Base-by-base conservation (phyloP, 2,113 vertebrate species). In the Ailuropoda melanoleuca region DNA sequence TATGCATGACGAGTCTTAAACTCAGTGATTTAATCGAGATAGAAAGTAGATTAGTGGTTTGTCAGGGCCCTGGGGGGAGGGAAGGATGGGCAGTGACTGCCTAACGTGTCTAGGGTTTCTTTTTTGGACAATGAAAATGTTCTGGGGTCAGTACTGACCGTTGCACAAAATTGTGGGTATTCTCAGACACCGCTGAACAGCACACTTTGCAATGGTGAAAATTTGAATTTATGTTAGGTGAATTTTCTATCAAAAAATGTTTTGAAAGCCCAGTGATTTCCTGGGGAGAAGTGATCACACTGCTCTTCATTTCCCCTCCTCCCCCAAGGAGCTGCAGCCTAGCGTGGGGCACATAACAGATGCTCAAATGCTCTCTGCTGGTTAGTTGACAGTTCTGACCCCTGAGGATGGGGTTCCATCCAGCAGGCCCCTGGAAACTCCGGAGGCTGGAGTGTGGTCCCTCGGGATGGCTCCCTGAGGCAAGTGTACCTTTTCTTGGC, bases 401-500 rank as follows among this genome's bases (percentile, higher is more conserved):
- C 48, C 53, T 1, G 5, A 72, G 74, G 80, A 93, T 39, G 34
- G 29, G 50, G 6, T 81, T 62, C 64, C 21, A 15, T n/a, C 8
- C 62, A 58, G 46, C 81, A 77, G 50, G 37, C 56, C n/a, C 53
- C 88, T 50, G 39, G 70, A 37, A 70, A 83, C 37, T 14, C 6
- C 17, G 37, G 2, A 4, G 14, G 11, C 34, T 75, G 46, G 56
- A n/a, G 85, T 21, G 50, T 19, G 77, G 48, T 43, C 43, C 68
- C 72, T 66, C 8, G 0, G 87, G 37, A n/a, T 18, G 53, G 66
- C 55, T 89, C 39, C 75, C 46, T 1, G 89, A 60, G 56, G 77
- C 97, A 74, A 60, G 66, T 3, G 18, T 48, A 17, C 46, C 62
- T 82, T 93, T 96, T 17, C 93, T 43, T 70, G 70, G 81, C 34